Percentiles rank a stretch among this genome's conserved stretches.
Conservation (phyloP, 2,113 vertebrate species). For the Acrocephalus arundinaceus region DNA sequence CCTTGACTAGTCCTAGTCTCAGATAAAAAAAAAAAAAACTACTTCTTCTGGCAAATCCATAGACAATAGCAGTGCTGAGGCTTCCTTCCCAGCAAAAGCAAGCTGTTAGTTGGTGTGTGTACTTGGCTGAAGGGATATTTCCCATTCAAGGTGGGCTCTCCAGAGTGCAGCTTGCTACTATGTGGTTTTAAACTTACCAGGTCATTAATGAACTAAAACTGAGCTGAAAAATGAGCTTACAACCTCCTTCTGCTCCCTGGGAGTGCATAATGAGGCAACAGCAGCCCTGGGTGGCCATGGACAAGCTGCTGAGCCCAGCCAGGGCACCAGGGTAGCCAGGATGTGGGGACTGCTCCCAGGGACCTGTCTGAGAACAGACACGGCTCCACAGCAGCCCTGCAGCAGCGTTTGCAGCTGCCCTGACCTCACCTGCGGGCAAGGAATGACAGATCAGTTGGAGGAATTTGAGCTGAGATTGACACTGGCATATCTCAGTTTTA, state of each 20-base stretch:
- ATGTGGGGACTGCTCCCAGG: neutral
- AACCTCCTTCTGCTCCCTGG: neutral
- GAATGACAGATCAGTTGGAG: neutral
- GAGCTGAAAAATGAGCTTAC: neutral
- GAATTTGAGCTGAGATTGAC: neutral
- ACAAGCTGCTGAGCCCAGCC: accelerated
- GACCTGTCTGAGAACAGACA: accelerated
- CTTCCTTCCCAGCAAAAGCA: neutral
- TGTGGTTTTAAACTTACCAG: neutral
- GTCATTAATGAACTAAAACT: neutral
- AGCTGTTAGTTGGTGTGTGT: neutral
- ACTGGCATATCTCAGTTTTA: neutral
- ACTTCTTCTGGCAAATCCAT: neutral
- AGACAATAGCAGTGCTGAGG: neutral
- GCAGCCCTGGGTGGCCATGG: accelerated
- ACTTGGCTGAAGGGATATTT: neutral
- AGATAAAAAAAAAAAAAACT: neutral
- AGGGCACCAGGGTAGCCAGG: accelerated
- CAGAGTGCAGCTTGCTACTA: neutral
- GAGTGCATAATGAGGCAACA: accelerated
- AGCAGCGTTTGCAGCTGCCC: neutral
- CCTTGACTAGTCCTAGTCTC: neutral
- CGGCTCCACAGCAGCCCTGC: too few species aligned
- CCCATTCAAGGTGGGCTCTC: neutral
- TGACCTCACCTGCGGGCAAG: neutral